Evolutionary conservation across 2,113 vertebrate genomes (phyloP).

Genomic region (Camelus bactrianus): DNA sequence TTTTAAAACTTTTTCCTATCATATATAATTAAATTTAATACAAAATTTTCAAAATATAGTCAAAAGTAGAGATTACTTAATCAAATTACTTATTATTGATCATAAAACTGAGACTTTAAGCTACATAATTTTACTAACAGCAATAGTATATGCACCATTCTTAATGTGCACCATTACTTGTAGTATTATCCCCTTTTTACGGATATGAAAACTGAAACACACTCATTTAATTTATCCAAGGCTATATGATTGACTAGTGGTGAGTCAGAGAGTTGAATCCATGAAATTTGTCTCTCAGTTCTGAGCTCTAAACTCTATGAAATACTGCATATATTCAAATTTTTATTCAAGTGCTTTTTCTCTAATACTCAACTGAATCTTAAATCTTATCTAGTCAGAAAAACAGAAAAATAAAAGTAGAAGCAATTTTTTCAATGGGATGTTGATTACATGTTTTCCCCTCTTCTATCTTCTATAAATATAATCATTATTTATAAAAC

Average conservation of each 20-base stretch:
- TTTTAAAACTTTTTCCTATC: neutral
- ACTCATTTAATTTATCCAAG: neutral
- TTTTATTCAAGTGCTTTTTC: neutral
- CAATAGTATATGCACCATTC: neutral
- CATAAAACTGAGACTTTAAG: neutral
- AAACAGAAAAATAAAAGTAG: neutral
- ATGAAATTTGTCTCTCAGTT: neutral
- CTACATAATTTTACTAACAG: neutral
- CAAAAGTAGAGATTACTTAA: neutral
- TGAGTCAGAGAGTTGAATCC: neutral
- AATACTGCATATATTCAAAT: neutral
- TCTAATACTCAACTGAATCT: neutral
- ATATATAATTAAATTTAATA: neutral
- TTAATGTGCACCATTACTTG: neutral
- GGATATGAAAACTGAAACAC: neutral
- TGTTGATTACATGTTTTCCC: neutral
- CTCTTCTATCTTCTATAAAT: neutral
- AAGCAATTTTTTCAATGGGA: neutral
- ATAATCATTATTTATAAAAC: conserved; percentile 12
- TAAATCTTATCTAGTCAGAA: neutral
- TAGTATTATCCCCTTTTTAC: neutral
- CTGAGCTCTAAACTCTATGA: neutral
- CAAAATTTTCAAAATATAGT: neutral
- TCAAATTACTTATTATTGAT: neutral
- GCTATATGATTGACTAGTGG: neutral